Conservation (phyloP, 2,113 vertebrate species). For the Puffinus mauretanicus region DNA sequence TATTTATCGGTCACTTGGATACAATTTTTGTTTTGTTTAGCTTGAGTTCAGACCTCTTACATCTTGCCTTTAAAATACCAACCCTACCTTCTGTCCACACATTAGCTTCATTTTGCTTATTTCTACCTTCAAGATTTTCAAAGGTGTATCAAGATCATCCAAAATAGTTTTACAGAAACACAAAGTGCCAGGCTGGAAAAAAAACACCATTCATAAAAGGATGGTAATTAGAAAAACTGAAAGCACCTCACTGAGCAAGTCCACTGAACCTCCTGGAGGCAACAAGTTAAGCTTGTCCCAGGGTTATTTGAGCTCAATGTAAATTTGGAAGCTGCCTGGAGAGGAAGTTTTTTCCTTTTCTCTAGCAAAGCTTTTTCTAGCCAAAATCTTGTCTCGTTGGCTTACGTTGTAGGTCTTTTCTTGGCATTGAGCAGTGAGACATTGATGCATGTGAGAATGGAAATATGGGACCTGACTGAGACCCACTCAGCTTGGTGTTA, state of each 20-base stretch:
- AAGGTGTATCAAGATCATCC: neutral
- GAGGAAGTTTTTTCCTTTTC: neutral
- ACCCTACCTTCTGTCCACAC: neutral
- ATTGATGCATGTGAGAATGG: conserved; percentile 22
- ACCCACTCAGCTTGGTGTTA: neutral
- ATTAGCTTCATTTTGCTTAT: neutral
- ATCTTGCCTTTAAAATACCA: neutral
- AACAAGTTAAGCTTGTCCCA: neutral
- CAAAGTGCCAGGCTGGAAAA: neutral
- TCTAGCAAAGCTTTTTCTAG: conserved; percentile 3
- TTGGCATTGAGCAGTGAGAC: neutral
- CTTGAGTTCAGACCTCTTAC: neutral
- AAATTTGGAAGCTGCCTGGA: conserved; percentile 21
- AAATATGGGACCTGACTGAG: neutral
- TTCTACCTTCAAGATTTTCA: neutral
- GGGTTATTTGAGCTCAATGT: neutral
- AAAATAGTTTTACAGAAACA: neutral
- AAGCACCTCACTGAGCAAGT: neutral
- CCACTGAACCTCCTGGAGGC: neutral
- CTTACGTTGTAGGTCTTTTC: neutral
- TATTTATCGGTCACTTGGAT: conserved; percentile 46
- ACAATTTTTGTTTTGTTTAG: conserved; percentile 37
- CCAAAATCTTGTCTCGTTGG: neutral
- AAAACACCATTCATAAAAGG: neutral
- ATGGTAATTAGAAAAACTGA: neutral